Evolutionary conservation across 2,888 invertebrate genomes (phyloP).

Genomic region (Pandemis cinnamomeana): DNA sequence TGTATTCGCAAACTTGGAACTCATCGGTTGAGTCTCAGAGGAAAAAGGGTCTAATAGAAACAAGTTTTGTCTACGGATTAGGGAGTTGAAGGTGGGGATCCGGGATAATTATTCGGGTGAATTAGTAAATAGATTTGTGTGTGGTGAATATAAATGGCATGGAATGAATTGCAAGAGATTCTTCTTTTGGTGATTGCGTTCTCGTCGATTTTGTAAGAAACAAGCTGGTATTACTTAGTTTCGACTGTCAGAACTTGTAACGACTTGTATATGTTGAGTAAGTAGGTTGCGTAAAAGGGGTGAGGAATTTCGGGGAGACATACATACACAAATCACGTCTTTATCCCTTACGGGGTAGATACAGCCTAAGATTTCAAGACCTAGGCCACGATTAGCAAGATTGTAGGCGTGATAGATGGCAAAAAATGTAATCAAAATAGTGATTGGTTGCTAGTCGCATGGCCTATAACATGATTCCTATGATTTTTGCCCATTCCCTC

Average conservation of each 20-base stretch:
- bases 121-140: constrained; percentile 42
- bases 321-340: no score
- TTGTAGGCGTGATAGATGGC: no score
- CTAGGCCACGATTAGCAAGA: no score
- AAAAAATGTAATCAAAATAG: no score
- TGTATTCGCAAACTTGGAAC: constrained; percentile 39
- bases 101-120: constrained; percentile 39
- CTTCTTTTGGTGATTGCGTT: constrained; percentile 9
- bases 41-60: constrained; percentile 41
- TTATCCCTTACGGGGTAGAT: no score
- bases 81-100: constrained; percentile 32
- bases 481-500: no score
- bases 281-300: no score
- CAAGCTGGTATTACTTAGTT: neutral
- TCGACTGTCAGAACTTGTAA: neutral
- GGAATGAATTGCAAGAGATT: constrained; percentile 22
- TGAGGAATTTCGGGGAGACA: no score
- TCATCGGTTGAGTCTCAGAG: constrained; percentile 36
- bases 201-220: neutral
- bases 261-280: no score
- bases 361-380: no score
- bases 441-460: no score
- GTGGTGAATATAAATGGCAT: constrained; percentile 40
- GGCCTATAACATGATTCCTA: no score
- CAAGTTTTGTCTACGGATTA: constrained; percentile 41